Evolutionary conservation across 2,797 vertebrate species (phyloP), one percentile per base, ranked within the genome.

Genomic region (Melanotaenia maccullochi): DNA sequence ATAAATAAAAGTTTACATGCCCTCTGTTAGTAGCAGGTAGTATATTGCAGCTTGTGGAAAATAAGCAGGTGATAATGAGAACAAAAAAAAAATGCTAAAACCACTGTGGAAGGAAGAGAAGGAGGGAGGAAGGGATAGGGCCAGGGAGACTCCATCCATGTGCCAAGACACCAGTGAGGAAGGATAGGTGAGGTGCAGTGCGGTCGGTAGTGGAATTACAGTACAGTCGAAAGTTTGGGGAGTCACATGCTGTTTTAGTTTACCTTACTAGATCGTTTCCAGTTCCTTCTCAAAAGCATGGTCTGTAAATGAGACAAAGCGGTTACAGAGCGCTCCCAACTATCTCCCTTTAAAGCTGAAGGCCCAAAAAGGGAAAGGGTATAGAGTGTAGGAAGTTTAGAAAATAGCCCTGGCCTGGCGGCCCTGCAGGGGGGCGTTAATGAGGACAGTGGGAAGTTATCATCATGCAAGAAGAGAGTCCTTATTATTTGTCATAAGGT

Each of bases 231-330:
- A 79, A 24, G 79, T 75, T 68, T 82, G 47, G 71, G 57, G 73
- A 47, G 89, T 92, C 77, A 93, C 94, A 96, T 96, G 96, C 92
- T 94, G 94, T 91, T 91, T 91, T 81, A 94, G 92, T 95, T 99
- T 99, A 99, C 97, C 97, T 99, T 99, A 97, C 97, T 97, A 94
- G 97, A 96, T 96, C 97, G 95, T 96, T 98, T 98, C 96, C 97
- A 98, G 96, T 95, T 97, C 96, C 97, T 97, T 97, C 96, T 97
- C 96, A 96, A 97, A 96, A 96, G 95, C 95, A 97, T 96, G 91
- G 95, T 97, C 97, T 99, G 97, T 92, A 96, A 97, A 98, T 93
- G 93, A 97, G 97, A 98, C 95, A 98, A 93, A 98, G 95, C 85
- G 84, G 94, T 97, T 96, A 94, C 95, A 94, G 94, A 93, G 96